Percentiles rank a stretch among this genome's conserved stretches.
phyloP scores from a whole-genome alignment of 1,140 invertebrate genomes.

The Periplaneta americana region DNA sequence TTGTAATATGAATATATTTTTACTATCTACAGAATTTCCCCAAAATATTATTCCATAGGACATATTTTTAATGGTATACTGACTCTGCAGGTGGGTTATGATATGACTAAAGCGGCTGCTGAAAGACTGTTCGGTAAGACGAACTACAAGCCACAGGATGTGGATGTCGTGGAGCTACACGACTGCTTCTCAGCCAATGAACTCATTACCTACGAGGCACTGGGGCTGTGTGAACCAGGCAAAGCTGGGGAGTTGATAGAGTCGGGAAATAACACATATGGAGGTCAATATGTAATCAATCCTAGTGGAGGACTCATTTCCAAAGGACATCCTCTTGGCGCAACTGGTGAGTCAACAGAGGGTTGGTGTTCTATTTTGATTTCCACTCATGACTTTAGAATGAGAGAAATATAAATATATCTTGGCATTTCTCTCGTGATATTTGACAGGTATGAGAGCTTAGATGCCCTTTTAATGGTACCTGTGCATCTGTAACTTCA shows the following conservation, averaged over 20 bases:
- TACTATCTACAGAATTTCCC: too few relatives aligned
- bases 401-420: too few relatives aligned
- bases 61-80: neutral
- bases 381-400: too few relatives aligned
- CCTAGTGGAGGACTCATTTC: constrained; percentile 97
- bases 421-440: too few relatives aligned
- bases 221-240: constrained; percentile 87
- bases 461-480: too few relatives aligned
- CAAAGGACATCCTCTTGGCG: constrained; percentile 97
- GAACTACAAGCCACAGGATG: constrained; percentile 67
- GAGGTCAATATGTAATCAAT: constrained; percentile 95
- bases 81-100: constrained; percentile 76
- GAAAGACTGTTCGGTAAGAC: constrained; percentile 75
- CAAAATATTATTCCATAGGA: neutral
- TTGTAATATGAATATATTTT: too few relatives aligned
- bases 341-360: constrained; percentile 60
- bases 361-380: neutral
- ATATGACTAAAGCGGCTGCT: constrained; percentile 88
- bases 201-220: constrained; percentile 94
- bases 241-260: constrained; percentile 92
- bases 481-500: too few relatives aligned
- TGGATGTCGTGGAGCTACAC: constrained; percentile 97
- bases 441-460: too few relatives aligned
- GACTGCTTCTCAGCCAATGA: constrained; percentile 99
- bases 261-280: constrained; percentile 93